Conservation (phyloP, 1,140 invertebrate species). For the Drosophila triauraria region DNA sequence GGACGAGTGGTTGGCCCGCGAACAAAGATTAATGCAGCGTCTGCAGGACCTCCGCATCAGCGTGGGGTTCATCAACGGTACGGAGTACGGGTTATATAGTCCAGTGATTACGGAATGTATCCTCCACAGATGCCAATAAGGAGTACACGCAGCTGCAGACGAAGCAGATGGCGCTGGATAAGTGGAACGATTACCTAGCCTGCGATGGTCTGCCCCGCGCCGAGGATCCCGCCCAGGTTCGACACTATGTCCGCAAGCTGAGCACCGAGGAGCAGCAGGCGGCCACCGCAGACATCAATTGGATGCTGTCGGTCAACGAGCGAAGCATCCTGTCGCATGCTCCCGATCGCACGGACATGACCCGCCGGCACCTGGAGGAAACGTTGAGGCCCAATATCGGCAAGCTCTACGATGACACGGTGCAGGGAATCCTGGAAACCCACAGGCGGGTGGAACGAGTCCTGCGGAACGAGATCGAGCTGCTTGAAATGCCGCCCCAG, state of each 20-base stretch:
- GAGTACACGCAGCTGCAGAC: constrained; percentile 30
- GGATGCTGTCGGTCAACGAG: constrained; percentile 57
- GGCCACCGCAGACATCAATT: constrained; percentile 23
- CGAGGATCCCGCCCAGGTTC: constrained; percentile 54
- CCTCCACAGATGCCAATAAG: constrained; percentile 27
- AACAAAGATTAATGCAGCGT: constrained; percentile 45
- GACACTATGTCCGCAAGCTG: constrained; percentile 48
- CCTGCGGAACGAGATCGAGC: constrained; percentile 26
- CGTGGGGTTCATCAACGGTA: constrained; percentile 45
- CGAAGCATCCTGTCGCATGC: constrained; percentile 46
- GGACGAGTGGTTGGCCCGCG: constrained; percentile 37
- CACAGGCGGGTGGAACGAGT: constrained; percentile 27
- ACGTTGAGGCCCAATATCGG: constrained; percentile 49
- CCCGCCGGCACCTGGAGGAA: constrained; percentile 30
- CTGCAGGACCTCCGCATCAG: constrained; percentile 53
- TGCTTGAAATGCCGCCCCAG: constrained; percentile 3
- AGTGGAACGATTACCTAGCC: constrained; percentile 57
- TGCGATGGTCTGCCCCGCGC: constrained; percentile 68
- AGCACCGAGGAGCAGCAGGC: constrained; percentile 23
- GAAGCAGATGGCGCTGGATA: constrained; percentile 12
- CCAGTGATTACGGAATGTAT: not conserved
- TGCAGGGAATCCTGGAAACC: constrained; percentile 37
- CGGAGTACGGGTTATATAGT: not conserved
- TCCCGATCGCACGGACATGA: constrained; percentile 27
- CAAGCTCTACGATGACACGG: constrained; percentile 34